Conservation (phyloP, 2,797 vertebrate species). For the Chromis chromis region DNA sequence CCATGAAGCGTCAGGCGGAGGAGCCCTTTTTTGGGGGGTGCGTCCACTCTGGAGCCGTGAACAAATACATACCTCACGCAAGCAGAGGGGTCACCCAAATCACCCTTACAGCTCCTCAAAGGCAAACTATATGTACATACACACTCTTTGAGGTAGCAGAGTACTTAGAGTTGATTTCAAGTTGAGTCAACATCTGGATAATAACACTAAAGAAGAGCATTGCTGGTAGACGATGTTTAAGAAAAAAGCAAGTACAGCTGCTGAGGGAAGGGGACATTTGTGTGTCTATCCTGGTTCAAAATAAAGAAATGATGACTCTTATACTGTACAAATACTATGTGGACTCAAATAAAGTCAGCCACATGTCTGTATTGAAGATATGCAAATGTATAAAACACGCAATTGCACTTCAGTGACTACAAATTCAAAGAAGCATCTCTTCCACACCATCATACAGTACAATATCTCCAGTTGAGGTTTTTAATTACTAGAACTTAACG, state of each 20-base stretch:
- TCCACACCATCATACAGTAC: not conserved
- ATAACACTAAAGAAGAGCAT: not conserved
- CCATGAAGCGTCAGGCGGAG: conserved; percentile 90
- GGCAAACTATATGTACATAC: conserved; percentile 2
- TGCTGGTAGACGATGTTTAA: not conserved
- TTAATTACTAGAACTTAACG: too few species aligned
- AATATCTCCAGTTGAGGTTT: too few species aligned
- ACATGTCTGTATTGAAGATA: conserved; percentile 1
- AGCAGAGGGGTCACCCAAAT: conserved; percentile 63
- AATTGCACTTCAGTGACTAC: not conserved
- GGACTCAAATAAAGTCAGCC: not conserved
- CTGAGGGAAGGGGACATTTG: not conserved
- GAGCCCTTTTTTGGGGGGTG: conserved; percentile 76
- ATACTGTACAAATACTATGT: not conserved
- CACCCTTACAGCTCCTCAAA: conserved; percentile 17
- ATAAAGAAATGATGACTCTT: not conserved
- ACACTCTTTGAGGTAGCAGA: not conserved
- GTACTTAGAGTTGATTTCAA: not conserved
- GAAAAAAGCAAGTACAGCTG: not conserved
- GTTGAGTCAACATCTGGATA: conserved; percentile 10
- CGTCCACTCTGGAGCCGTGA: conserved; percentile 85
- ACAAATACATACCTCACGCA: conserved; percentile 88
- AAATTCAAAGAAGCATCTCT: not conserved
- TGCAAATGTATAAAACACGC: not conserved
- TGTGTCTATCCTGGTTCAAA: not conserved